Base-by-base conservation (phyloP, 2,888 invertebrate species). In the Keiferia lycopersicella region DNA sequence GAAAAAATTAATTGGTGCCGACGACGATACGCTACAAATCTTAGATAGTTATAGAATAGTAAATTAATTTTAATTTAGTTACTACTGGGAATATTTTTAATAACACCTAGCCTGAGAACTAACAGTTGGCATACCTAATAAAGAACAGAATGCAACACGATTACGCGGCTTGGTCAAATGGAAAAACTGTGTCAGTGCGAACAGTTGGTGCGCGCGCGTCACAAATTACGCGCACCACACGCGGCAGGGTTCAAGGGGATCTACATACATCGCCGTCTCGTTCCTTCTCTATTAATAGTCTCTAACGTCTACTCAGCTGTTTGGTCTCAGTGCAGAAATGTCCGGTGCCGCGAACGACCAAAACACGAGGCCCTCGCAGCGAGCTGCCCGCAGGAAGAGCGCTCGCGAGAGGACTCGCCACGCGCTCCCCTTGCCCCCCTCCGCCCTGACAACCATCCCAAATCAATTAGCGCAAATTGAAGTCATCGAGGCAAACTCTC, bases 181-280 rank as follows among this genome's bases (percentile, higher is more conserved):
- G 84, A 87, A 88, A 66, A 90, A 86, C 86, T 89, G 81, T 90
- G 91, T 90, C 90, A 90, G 87, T 83, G 79, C 75, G 83, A 85
- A 79, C 86, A 88, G 87, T 89, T 87, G 87, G 80, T 83, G 80
- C 79, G 80, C 78, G 75, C 80, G 83, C 89, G 87, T 86, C 86
- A 86, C 82, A 75, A 77, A 81, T 88, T 87, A 88, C 85, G 87
- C 81, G 78, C 81, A 79, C 80, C 78, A 73, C 70, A 71, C 78
- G 76, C 80, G 80, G 78, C 82, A 88, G 88, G 91, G 91, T 91
- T 91, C 91, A 91, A 91, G 91, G 91, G 90, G 86, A 91, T 81
- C 91, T 84, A 88, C 87, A 86, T 61, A 41, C 56, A 41, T 83
- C 82, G 85, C 84, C 83, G 85, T 84, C 87, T 87, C 86, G 84